Percentiles rank a stretch among this genome's conserved stretches.
Evolutionary conservation across 2,797 vertebrate species (phyloP).

Genomic region (Trachurus trachurus): DNA sequence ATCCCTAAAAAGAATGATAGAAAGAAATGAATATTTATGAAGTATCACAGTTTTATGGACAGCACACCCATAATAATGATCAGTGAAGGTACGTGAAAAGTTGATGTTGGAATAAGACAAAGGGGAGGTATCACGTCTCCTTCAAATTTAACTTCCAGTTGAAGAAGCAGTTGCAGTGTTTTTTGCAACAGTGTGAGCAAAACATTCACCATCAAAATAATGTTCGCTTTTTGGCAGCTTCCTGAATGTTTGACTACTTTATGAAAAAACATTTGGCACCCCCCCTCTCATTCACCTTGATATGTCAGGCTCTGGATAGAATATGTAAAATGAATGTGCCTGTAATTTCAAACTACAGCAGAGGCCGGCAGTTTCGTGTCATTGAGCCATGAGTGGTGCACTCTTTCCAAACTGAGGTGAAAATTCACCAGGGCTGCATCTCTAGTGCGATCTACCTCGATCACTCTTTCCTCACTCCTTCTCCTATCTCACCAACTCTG

Average conservation of each 20-base stretch:
- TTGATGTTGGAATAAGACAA: conserved; percentile 51
- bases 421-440: conserved; percentile 60
- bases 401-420: conserved; percentile 59
- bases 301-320: conserved; percentile 43
- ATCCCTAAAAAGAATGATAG: conserved; percentile 49
- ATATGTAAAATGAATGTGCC: conserved; percentile 62
- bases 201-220: conserved; percentile 23
- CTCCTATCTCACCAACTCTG: conserved; percentile 48
- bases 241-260: conserved; percentile 30
- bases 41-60: conserved; percentile 62
- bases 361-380: conserved; percentile 48
- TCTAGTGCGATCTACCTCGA: conserved; percentile 56
- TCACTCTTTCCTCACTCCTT: conserved; percentile 63
- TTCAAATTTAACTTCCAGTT: conserved; percentile 39
- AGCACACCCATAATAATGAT: conserved; percentile 48
- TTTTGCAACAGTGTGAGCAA: conserved; percentile 6
- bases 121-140: conserved; percentile 30
- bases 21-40: conserved; percentile 68
- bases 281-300: conserved; percentile 36
- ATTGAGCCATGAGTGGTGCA: conserved; percentile 43
- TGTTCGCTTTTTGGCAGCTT: conserved; percentile 14
- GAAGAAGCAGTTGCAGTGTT: conserved; percentile 17
- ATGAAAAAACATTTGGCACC: conserved; percentile 31
- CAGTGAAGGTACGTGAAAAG: conserved; percentile 42
- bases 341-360: conserved; percentile 64